Percentiles rank a stretch among this genome's conserved stretches.
Evolutionary conservation across 1,140 invertebrate species (phyloP).

Genomic region (Caenorhabditis brenneri): DNA sequence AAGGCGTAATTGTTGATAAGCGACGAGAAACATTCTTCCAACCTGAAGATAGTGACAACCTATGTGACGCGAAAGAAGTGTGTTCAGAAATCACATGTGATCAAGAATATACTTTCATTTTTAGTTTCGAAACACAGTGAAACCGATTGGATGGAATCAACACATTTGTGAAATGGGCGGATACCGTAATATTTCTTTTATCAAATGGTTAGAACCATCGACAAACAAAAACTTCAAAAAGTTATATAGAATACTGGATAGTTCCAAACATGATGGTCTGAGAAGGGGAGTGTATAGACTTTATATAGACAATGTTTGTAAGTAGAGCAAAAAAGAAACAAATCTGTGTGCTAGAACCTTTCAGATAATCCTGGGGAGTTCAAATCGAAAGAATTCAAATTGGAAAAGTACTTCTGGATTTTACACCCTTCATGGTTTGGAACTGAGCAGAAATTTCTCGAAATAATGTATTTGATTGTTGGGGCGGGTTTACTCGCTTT

Average conservation of each 20-base stretch:
- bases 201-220: background rate
- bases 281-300: background rate
- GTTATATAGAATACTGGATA: slow-evolving; percentile 3
- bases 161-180: slow-evolving; percentile 26
- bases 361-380: background rate
- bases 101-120: background rate
- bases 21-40: background rate
- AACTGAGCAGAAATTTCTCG: background rate
- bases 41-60: background rate
- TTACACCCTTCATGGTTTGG: background rate
- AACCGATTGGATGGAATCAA: slow-evolving; percentile 32
- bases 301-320: background rate
- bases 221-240: slow-evolving; percentile 33
- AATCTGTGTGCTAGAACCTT: background rate
- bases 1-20: slow-evolving; percentile 5
- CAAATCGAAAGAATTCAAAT: too few species aligned
- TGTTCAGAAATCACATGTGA: background rate
- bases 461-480: background rate
- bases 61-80: background rate
- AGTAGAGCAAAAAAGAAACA: background rate
- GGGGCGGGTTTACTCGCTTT: background rate
- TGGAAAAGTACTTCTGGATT: slow-evolving; percentile 28
- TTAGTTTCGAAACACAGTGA: slow-evolving; percentile 14
- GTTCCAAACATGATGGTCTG: background rate
- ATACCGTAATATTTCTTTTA: slow-evolving; percentile 18